Percentiles rank a stretch among this genome's conserved stretches.
Conservation (phyloP, 2,797 vertebrate genomes). For the Oryzias dopingdopingensis region DNA sequence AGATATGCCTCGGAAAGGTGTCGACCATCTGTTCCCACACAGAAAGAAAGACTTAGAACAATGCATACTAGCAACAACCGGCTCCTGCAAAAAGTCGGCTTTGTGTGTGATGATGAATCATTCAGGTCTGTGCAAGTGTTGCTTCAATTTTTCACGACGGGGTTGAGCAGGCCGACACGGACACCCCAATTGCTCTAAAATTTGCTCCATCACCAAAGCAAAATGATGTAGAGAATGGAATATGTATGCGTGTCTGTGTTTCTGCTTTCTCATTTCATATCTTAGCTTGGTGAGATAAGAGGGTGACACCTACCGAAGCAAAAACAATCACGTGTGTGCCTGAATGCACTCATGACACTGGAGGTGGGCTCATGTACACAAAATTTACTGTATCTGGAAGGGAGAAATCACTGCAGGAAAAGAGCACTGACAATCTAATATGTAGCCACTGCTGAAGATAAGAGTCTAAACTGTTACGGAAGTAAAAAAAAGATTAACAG, state of each 20-base stretch:
- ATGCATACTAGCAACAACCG: constrained; percentile 23
- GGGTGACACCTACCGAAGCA: constrained; percentile 25
- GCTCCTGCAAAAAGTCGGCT: constrained; percentile 13
- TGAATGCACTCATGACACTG: constrained; percentile 25
- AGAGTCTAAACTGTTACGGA: constrained; percentile 3
- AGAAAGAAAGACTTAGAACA: constrained; percentile 16
- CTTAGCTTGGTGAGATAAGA: constrained; percentile 35
- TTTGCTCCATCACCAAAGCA: constrained; percentile 64
- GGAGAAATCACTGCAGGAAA: constrained; percentile 13
- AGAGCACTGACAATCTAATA: constrained; percentile 11
- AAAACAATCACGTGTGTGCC: constrained; percentile 25
- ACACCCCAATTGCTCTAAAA: constrained; percentile 63
- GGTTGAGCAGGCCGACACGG: constrained; percentile 69
- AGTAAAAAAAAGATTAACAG: background rate
- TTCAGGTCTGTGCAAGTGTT: constrained; percentile 59
- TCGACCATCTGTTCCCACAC: constrained; percentile 14
- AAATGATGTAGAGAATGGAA: constrained; percentile 65
- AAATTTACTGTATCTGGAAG: constrained; percentile 19
- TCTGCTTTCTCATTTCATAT: constrained; percentile 17
- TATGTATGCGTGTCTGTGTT: background rate
- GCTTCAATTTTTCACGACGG: constrained; percentile 49
- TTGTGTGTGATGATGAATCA: constrained; percentile 49
- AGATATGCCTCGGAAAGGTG: constrained; percentile 28
- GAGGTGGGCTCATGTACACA: constrained; percentile 25
- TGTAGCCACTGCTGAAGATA: constrained; percentile 7